A percentile compares a stretch with the other conserved stretches of the same genome.
phyloP scores from a whole-genome alignment of 2,797 vertebrate genomes.

The Leptoclinus maculatus region DNA sequence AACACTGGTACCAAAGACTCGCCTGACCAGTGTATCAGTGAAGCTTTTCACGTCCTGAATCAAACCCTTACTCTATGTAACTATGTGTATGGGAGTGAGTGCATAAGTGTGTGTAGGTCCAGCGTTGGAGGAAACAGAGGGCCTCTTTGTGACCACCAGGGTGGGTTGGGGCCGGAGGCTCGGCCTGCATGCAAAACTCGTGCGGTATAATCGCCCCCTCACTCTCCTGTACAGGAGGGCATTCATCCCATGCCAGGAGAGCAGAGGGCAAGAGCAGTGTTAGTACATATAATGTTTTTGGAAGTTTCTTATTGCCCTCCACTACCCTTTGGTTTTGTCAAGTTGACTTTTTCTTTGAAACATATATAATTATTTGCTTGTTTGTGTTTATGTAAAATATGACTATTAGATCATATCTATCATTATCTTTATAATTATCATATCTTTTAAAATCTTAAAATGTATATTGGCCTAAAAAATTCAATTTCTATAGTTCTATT shows the following conservation, averaged over 20 bases:
- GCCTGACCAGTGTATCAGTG: conserved; percentile 75
- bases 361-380: background rate
- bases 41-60: conserved; percentile 73
- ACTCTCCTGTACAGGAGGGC: conserved; percentile 76
- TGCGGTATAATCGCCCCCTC: conserved; percentile 72
- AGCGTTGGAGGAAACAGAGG: conserved; percentile 72
- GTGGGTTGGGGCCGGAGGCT: conserved; percentile 66
- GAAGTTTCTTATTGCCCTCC: background rate
- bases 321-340: background rate
- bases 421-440: too few species aligned
- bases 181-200: conserved; percentile 75
- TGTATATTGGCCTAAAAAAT: too few species aligned
- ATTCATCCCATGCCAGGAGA: conserved; percentile 80
- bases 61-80: conserved; percentile 64
- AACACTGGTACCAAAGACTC: conserved; percentile 73
- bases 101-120: conserved; percentile 55
- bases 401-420: background rate
- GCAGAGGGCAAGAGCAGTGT: conserved; percentile 48
- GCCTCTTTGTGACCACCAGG: conserved; percentile 76
- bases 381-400: background rate
- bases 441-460: background rate
- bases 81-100: conserved; percentile 40
- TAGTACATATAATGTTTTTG: conserved; percentile 8
- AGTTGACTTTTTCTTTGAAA: background rate
- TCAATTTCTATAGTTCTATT: too few species aligned